Conservation (phyloP, 2,113 vertebrate genomes). For the Takifugu flavidus region DNA sequence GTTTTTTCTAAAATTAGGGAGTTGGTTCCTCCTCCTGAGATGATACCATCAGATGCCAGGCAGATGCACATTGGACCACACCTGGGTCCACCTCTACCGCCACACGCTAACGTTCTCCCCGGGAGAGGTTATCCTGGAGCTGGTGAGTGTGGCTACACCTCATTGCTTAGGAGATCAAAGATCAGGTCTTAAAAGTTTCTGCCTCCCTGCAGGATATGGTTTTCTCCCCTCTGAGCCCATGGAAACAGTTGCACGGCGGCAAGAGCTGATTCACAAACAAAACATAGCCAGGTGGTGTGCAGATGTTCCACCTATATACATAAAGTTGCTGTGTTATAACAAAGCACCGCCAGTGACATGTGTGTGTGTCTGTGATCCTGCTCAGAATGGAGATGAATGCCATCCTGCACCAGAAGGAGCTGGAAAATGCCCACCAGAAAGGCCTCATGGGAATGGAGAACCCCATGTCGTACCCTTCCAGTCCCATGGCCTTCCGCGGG, state of each 20-base stretch:
- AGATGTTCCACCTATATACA: slow-evolving; percentile 10
- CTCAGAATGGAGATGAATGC: slow-evolving; percentile 91
- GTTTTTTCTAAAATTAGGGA: slow-evolving; percentile 72
- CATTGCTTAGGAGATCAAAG: not conserved
- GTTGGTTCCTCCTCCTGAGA: slow-evolving; percentile 78
- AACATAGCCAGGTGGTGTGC: slow-evolving; percentile 86
- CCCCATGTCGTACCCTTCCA: slow-evolving; percentile 80
- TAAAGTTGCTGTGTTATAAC: too few species aligned
- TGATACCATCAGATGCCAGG: slow-evolving; percentile 82
- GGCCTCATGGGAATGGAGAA: slow-evolving; percentile 80
- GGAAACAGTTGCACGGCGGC: slow-evolving; percentile 87
- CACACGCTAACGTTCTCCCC: slow-evolving; percentile 75
- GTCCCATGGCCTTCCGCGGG: slow-evolving; percentile 78
- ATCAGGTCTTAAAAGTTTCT: not conserved
- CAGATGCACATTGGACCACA: slow-evolving; percentile 84
- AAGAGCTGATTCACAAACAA: slow-evolving; percentile 92
- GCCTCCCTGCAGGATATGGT: slow-evolving; percentile 75
- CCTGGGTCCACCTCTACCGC: slow-evolving; percentile 75
- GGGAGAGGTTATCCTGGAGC: slow-evolving; percentile 77
- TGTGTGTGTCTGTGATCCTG: slow-evolving; percentile 3
- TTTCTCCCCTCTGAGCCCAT: slow-evolving; percentile 86
- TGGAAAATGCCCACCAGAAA: slow-evolving; percentile 88
- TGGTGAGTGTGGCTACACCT: slow-evolving; percentile 58
- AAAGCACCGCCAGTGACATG: too few species aligned
- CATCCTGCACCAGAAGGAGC: slow-evolving; percentile 90